Evolutionary conservation across 2,113 vertebrate species (phyloP).

Genomic region (Otolemur garnettii): DNA sequence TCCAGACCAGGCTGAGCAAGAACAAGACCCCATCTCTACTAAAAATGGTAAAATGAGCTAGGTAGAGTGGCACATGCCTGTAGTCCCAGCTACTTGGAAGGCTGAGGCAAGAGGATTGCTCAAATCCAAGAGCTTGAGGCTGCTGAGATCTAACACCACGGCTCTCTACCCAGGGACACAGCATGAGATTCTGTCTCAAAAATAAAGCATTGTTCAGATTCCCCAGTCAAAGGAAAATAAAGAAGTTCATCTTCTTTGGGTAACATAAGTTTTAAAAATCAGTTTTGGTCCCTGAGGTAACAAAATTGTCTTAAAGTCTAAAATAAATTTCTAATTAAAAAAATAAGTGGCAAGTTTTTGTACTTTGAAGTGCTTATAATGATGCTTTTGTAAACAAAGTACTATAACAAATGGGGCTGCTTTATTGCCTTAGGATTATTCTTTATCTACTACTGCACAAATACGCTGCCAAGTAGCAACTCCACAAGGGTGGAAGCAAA

Average conservation of each 20-base stretch:
- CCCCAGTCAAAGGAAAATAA: slow-evolving; percentile 29
- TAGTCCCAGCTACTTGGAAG: no score
- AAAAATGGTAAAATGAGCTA: no score
- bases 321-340: slow-evolving; percentile 75
- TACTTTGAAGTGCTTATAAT: slow-evolving; percentile 61
- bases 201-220: slow-evolving; percentile 16
- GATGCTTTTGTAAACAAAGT: slow-evolving; percentile 63
- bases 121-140: no score
- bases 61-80: no score
- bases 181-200: not conserved
- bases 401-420: slow-evolving; percentile 51
- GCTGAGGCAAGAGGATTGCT: no score
- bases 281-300: slow-evolving; percentile 51
- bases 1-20: no score
- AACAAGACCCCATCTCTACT: no score
- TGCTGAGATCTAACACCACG: no score
- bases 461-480: slow-evolving; percentile 42
- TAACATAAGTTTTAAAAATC: slow-evolving; percentile 34
- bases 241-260: not conserved
- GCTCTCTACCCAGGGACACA: no score
- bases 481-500: not conserved
- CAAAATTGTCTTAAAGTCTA: slow-evolving; percentile 52
- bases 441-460: slow-evolving; percentile 67
- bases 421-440: slow-evolving; percentile 63
- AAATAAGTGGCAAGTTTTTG: slow-evolving; percentile 40